Evolutionary conservation across 2,113 vertebrate genomes (phyloP).

Genomic region (Marmota monax): DNA sequence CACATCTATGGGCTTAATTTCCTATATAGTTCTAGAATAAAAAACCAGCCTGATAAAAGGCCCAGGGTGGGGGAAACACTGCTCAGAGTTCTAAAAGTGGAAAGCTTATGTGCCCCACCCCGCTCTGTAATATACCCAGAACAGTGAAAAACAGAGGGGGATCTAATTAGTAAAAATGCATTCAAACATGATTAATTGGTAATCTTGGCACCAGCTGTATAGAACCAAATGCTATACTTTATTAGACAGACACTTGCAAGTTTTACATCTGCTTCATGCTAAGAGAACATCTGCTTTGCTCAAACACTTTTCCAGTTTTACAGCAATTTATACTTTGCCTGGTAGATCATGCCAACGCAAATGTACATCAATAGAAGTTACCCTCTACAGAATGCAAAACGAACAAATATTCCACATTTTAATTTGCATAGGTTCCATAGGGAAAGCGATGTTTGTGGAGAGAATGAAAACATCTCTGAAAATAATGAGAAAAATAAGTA

Average conservation of each 20-base stretch:
- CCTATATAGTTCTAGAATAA: neutral
- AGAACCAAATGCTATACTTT: slow-evolving; percentile 88
- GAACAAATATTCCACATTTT: slow-evolving; percentile 44
- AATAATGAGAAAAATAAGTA: neutral
- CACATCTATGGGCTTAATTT: neutral
- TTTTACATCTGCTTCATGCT: slow-evolving; percentile 90
- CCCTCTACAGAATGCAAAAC: slow-evolving; percentile 24
- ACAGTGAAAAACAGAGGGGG: slow-evolving; percentile 75
- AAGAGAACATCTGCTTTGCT: slow-evolving; percentile 89
- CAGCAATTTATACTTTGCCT: slow-evolving; percentile 85
- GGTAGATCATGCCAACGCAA: slow-evolving; percentile 70
- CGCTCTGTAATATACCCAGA: slow-evolving; percentile 28
- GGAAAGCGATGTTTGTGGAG: neutral
- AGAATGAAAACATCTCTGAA: neutral
- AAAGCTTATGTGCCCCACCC: neutral
- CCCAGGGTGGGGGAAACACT: neutral
- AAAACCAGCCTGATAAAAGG: neutral
- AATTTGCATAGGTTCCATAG: slow-evolving; percentile 8
- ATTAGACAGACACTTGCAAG: slow-evolving; percentile 87
- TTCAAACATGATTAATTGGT: slow-evolving; percentile 90
- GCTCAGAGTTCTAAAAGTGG: neutral
- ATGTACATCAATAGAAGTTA: slow-evolving; percentile 52
- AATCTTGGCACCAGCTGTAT: slow-evolving; percentile 89
- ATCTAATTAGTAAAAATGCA: slow-evolving; percentile 89
- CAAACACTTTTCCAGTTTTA: slow-evolving; percentile 83